Conservation (phyloP, 1,140 invertebrate species). For the Ditylenchus dipsaci region DNA sequence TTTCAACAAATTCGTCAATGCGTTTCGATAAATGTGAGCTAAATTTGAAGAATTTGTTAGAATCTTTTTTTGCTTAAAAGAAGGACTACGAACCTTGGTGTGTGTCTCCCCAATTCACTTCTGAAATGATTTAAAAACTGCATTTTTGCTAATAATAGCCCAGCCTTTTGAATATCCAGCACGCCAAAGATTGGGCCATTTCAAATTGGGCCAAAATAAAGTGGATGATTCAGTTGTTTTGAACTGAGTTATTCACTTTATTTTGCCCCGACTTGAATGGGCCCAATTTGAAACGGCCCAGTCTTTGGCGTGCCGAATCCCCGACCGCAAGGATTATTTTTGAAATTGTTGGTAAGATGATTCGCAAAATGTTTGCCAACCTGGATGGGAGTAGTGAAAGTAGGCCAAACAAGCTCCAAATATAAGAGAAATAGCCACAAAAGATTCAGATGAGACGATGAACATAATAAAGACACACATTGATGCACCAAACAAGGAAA, state of each 20-base stretch:
- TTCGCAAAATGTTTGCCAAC: too few species aligned
- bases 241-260: too few species aligned
- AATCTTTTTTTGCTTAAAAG: too few species aligned
- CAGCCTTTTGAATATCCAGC: neutral
- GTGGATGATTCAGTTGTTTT: too few species aligned
- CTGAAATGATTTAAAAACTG: constrained; percentile 35
- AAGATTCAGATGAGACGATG: constrained; percentile 65
- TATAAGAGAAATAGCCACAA: constrained; percentile 14
- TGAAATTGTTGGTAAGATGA: too few species aligned
- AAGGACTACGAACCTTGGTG: constrained; percentile 66
- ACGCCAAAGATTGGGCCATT: too few species aligned
- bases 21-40: constrained; percentile 28
- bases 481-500: constrained; percentile 77
- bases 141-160: neutral
- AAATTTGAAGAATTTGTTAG: too few species aligned
- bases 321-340: too few species aligned
- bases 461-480: constrained; percentile 87
- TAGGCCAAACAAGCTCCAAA: constrained; percentile 11
- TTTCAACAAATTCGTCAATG: constrained; percentile 62
- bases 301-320: too few species aligned
- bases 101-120: constrained; percentile 68
- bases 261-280: too few species aligned
- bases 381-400: constrained; percentile 15
- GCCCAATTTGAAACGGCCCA: too few species aligned
- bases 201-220: too few species aligned